Percentiles rank a stretch among this genome's conserved stretches.
phyloP scores from a whole-genome alignment of 1,140 invertebrate species.

The Drosophila simulans region DNA sequence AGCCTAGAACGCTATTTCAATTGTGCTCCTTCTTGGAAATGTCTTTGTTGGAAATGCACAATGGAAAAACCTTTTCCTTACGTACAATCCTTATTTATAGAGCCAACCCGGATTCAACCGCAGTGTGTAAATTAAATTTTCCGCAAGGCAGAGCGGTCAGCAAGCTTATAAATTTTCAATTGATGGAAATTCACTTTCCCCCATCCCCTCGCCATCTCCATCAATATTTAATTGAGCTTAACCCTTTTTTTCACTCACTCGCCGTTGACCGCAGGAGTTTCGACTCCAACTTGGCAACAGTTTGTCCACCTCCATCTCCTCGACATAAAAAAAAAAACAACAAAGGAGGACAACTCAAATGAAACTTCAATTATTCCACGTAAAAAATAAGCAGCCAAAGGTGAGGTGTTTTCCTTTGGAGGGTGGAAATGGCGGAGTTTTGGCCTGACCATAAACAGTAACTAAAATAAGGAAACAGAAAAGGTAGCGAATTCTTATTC shows the following conservation, averaged over 20 bases:
- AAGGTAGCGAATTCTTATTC: conserved; percentile 24
- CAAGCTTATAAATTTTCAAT: conserved; percentile 74
- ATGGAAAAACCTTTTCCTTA: not conserved
- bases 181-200: conserved; percentile 33
- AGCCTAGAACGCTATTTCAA: not conserved
- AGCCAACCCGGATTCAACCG: conserved; percentile 28
- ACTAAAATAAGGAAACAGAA: conserved; percentile 21
- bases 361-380: conserved; percentile 83
- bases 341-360: conserved; percentile 66
- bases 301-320: conserved; percentile 5
- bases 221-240: conserved; percentile 79
- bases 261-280: conserved; percentile 53
- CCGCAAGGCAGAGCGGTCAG: conserved; percentile 9
- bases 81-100: conserved; percentile 14
- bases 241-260: conserved; percentile 55
- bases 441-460: conserved; percentile 30
- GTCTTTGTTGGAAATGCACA: not conserved
- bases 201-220: not conserved
- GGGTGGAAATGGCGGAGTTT: not conserved
- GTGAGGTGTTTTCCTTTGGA: conserved; percentile 15
- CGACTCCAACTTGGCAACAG: conserved; percentile 13
- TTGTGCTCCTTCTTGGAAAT: not conserved
- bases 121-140: conserved; percentile 74
- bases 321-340: conserved; percentile 28
- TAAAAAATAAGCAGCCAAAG: conserved; percentile 69